These are phyloP conservation scores for Dendrocincla fuliginosa DNA, from an alignment of 2,797 vertebrate species.

Conservation along the genomic window DNA sequence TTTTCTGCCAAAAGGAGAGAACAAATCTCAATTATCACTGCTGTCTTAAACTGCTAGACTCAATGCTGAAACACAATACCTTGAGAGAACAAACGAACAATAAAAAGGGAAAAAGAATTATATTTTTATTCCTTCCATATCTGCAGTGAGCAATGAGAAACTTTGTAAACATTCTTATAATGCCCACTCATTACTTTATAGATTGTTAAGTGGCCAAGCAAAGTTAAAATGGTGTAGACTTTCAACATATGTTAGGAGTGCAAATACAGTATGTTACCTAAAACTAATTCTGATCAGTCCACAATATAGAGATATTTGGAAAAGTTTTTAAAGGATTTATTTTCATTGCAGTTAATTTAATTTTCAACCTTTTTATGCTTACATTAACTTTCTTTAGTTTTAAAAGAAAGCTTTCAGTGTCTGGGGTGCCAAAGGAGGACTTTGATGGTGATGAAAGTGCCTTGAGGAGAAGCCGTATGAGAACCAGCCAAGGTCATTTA, in stretches of 20 bases:
- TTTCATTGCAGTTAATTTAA: not conserved
- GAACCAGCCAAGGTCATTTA: not conserved
- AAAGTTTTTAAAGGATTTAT: not conserved
- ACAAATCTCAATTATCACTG: not conserved
- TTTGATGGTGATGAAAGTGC: not conserved
- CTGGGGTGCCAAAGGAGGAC: not conserved
- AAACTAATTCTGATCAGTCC: not conserved
- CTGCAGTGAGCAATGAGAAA: not conserved
- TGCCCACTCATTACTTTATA: not conserved
- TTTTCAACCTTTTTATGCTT: not conserved
- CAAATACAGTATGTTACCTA: not conserved
- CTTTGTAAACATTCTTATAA: not conserved
- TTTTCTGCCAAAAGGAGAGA: not conserved
- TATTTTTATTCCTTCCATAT: not conserved
- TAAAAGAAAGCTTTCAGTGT: not conserved
- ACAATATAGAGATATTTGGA: not conserved
- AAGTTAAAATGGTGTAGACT: not conserved
- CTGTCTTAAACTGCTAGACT: not conserved
- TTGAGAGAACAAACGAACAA: not conserved
- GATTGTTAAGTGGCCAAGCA: not conserved
- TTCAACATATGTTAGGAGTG: not conserved
- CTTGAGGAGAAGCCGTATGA: not conserved
- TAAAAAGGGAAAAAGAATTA: not conserved
- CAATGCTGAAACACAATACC: not conserved
- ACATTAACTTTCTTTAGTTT: not conserved